Evolutionary conservation across 2,113 vertebrate species (phyloP), one percentile per base, ranked within the genome.

Genomic region (Melanerpes formicivorus): DNA sequence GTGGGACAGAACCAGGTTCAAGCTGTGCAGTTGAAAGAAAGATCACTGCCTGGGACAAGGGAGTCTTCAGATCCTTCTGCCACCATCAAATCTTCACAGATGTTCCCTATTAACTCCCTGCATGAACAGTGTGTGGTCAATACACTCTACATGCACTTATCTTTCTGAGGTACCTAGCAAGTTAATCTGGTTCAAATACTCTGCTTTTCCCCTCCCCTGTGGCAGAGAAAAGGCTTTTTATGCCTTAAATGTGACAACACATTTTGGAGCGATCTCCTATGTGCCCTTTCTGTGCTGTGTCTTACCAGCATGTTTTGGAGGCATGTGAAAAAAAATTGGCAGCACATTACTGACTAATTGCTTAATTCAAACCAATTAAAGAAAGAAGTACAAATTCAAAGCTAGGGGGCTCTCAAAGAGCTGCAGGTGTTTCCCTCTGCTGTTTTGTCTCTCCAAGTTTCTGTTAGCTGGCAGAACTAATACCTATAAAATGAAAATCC

Each of bases 361-460:
- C 40, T 64, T 78, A 32, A 44, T 90, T 93, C 78, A 87, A 72
- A 85, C 73, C 0, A 2, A 1, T 52, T 87, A 67, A 82, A 85
- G 63, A 22, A 87, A 87, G 91, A 93, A 92, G 65, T 81, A 70
- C 23, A 70, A 67, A 59, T 50, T 88, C 29, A 80, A 44, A 56
- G 59, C 75, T 50, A 85, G 88, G 64, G 22, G 48, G 21, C 10
- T 73, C 64, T 69, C 30, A 8, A 52, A 62, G 67, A 85, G 37
- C 63, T 55, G 91, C 96, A 97, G 96, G 85, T 97, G 92, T 86
- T 97, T 97, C 91, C 91, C 62, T 9, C 9, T 3, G 29, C 55
- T 93, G 48, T 25, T 50, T 92, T 78, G 52, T 85, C 93, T 85
- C 26, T 62, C 86, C 73, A 23, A 13, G 34, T 72, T 71, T 77